Evolutionary conservation across 1,140 invertebrate genomes (phyloP).

Genomic region (Drosophila varians): DNA sequence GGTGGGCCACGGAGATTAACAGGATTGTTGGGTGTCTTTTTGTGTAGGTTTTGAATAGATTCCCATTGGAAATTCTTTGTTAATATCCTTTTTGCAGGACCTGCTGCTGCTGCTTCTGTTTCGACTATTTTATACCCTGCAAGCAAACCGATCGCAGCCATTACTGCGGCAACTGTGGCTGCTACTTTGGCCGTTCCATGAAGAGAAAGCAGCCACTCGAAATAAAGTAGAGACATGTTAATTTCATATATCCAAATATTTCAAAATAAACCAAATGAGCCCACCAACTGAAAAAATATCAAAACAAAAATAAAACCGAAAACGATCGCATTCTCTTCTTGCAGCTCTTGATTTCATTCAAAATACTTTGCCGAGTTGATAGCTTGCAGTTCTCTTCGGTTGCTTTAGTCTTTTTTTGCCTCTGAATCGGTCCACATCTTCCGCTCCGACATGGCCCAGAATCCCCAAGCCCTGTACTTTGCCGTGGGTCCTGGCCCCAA

Average conservation of each 20-base stretch:
- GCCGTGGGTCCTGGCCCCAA: slow-evolving; percentile 79
- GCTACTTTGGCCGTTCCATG: slow-evolving; percentile 76
- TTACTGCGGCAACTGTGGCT: slow-evolving; percentile 78
- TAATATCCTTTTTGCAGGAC: slow-evolving; percentile 33
- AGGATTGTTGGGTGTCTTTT: slow-evolving; percentile 76
- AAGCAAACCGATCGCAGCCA: slow-evolving; percentile 79
- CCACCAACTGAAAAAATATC: slow-evolving; percentile 23
- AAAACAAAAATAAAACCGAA: slow-evolving; percentile 33
- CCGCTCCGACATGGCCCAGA: slow-evolving; percentile 41
- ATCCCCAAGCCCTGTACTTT: slow-evolving; percentile 67
- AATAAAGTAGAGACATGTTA: slow-evolving; percentile 27
- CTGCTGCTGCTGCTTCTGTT: slow-evolving; percentile 75
- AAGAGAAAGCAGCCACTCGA: slow-evolving; percentile 61
- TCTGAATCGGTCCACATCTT: slow-evolving; percentile 27
- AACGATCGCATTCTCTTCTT: neutral
- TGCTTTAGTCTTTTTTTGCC: slow-evolving; percentile 43
- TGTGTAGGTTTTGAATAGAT: slow-evolving; percentile 50
- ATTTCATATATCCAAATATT: neutral
- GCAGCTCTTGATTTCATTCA: neutral
- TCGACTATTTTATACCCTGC: slow-evolving; percentile 69
- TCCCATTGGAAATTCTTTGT: neutral
- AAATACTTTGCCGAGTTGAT: neutral
- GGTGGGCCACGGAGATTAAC: slow-evolving; percentile 76
- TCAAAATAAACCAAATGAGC: neutral
- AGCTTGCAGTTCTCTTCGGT: slow-evolving; percentile 1